A percentile compares a stretch with the other conserved stretches of the same genome.
Evolutionary conservation across 2,113 vertebrate species (phyloP).

Genomic region (Echinops telfairi): DNA sequence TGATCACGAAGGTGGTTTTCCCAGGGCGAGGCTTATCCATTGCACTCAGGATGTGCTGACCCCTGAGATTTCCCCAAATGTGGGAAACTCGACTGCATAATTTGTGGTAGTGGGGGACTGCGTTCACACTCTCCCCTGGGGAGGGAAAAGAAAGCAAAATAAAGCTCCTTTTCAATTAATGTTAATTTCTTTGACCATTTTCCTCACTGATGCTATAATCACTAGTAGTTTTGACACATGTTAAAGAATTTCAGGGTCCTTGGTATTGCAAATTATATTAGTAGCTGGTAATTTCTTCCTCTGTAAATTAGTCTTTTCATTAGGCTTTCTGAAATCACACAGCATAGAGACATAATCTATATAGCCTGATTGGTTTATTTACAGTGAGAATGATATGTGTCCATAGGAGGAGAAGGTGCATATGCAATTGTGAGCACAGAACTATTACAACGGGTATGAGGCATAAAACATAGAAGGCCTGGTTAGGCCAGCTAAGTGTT

Average conservation of each 20-base stretch:
- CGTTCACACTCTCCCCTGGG: too few relatives aligned
- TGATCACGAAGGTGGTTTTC: too few relatives aligned
- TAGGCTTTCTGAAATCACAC: slow-evolving; percentile 53
- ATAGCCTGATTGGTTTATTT: neutral
- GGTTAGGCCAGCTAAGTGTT: neutral
- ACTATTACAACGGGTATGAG: slow-evolving; percentile 2
- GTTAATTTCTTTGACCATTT: slow-evolving; percentile 11
- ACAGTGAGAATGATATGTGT: slow-evolving; percentile 38
- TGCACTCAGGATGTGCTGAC: too few relatives aligned
- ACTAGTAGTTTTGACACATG: slow-evolving; percentile 5
- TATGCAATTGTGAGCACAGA: slow-evolving; percentile 29
- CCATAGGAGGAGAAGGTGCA: neutral
- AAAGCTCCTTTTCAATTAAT: slow-evolving; percentile 13
- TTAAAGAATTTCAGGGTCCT: slow-evolving; percentile 48
- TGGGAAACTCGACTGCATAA: too few relatives aligned
- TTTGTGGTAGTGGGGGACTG: too few relatives aligned
- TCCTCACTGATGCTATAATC: slow-evolving; percentile 26
- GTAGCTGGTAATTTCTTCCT: slow-evolving; percentile 40
- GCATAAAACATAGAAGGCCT: slow-evolving; percentile 1
- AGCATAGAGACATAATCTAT: slow-evolving; percentile 16
- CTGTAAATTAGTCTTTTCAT: slow-evolving; percentile 65
- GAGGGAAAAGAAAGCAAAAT: slow-evolving; percentile 66
- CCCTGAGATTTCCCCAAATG: too few relatives aligned
- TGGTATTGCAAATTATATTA: slow-evolving; percentile 39
- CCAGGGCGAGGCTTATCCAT: too few relatives aligned